phyloP scores from a whole-genome alignment of 1,140 invertebrate genomes.

The Pseudomyrmex concolor region DNA sequence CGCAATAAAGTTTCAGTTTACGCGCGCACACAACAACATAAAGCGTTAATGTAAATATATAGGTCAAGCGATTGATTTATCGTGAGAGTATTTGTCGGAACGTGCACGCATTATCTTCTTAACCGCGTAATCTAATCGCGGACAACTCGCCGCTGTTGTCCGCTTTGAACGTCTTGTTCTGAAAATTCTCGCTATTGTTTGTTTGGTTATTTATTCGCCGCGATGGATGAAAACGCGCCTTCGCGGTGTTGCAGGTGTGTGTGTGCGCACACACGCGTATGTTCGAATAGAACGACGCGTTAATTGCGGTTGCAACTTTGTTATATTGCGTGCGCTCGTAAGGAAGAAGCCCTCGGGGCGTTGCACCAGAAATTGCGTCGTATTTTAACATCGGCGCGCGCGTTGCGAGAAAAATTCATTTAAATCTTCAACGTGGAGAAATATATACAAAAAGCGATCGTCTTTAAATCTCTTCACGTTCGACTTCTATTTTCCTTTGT shows the following conservation, averaged over 20 bases:
- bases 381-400: slow-evolving; percentile 21
- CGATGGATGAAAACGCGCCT: background rate
- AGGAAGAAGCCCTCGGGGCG: slow-evolving; percentile 45
- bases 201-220: background rate
- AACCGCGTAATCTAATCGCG: slow-evolving; percentile 36
- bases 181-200: no score
- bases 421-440: no score
- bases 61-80: slow-evolving; percentile 53
- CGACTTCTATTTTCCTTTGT: background rate
- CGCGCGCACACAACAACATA: no score
- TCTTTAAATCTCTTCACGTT: no score
- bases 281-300: background rate
- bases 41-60: background rate
- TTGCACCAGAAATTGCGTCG: slow-evolving; percentile 47
- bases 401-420: no score
- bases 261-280: background rate
- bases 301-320: slow-evolving; percentile 58
- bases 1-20: background rate
- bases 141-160: background rate
- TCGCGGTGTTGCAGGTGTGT: background rate
- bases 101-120: slow-evolving; percentile 22
- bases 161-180: no score
- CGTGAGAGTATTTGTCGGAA: slow-evolving; percentile 46
- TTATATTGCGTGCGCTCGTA: slow-evolving; percentile 37
- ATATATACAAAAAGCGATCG: no score